Base-by-base conservation (phyloP, 2,888 invertebrate species). In the Girardia tigrina region DNA sequence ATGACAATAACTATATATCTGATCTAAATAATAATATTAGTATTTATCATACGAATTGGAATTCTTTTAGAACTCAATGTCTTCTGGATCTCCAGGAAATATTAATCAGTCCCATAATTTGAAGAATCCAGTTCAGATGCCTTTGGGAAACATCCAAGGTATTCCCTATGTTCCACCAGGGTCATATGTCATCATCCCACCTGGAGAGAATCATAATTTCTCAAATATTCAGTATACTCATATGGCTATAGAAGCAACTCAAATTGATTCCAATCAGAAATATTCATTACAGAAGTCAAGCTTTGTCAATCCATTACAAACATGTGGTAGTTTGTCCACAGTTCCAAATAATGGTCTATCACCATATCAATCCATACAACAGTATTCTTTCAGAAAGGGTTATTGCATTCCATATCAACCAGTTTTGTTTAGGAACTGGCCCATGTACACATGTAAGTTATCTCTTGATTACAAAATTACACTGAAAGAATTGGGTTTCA, bases 321-420 rank as follows among this genome's bases (percentile, higher is more conserved):
- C 56, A 4, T 56, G 56, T 56, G 56, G 56, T 4, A 23, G 56
- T 56, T 2, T 56, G 20, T 56, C 56, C n/a, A 2, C 23, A 56
- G n/a, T 23, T 12, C 56, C n/a, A 56, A 56, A 56, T 16, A 56
- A 56, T 56, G n/a, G n/a, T n/a, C 8, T 16, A 56, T 56, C 56
- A 56, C 56, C 56, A 56, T 56, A 56, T 56, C 56, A 56, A 56
- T 56, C 56, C n/a, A 12, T 12, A 12, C 20, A 56, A 56, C 56
- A 56, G 4, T 56, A 56, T 23, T 56, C 56, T 56, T 56, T 56
- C 20, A 56, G 56, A 16, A 56, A 56, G n/a, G 23, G 56, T 56
- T 56, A 56, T 16, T 56, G 56, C 56, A 56, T 56, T 56, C 56
- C 56, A 56, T 56, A 56, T 56, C 56, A 56, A 56, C 56, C 56